A percentile compares a stretch with the other conserved stretches of the same genome.
These are phyloP conservation scores for Eudyptes chrysolophus DNA, from an alignment of 2,113 vertebrate genomes.

Conservation along the genomic window DNA sequence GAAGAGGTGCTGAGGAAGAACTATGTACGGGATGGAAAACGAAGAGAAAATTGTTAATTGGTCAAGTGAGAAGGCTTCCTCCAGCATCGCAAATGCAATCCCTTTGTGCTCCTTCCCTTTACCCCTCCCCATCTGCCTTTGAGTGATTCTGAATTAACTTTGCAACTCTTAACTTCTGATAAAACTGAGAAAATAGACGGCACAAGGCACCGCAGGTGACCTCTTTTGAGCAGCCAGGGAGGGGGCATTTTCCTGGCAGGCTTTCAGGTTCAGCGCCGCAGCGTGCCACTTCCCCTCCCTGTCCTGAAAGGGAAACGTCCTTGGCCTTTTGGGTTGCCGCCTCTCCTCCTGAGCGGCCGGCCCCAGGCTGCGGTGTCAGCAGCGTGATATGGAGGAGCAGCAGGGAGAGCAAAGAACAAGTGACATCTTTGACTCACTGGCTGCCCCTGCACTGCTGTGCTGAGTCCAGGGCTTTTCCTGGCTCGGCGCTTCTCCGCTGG, in stretches of 20 bases:
- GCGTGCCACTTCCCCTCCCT: not conserved
- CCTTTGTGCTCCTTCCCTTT: not conserved
- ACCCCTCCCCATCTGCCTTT: not conserved
- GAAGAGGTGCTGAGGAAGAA: not conserved
- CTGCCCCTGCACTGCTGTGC: not conserved
- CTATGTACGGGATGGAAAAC: not conserved
- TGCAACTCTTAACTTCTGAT: not conserved
- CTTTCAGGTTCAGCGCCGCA: not conserved
- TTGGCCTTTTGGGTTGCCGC: not conserved
- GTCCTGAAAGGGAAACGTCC: not conserved
- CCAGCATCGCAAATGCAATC: fast-evolving
- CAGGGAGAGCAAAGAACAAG: not conserved
- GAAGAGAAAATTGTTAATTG: not conserved
- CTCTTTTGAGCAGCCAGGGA: not conserved
- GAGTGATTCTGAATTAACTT: not conserved
- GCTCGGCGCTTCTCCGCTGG: not conserved
- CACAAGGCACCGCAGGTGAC: not conserved
- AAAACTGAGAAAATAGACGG: not conserved
- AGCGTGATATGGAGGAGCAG: not conserved
- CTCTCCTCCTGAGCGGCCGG: not conserved
- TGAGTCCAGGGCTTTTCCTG: not conserved
- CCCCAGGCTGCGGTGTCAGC: not conserved
- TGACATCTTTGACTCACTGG: not conserved
- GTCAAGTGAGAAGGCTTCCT: not conserved
- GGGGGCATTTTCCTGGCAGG: not conserved